Percentiles rank a stretch among this genome's conserved stretches.
Evolutionary conservation across 2,888 invertebrate species (phyloP).

Genomic region (Chloromyia formosa): DNA sequence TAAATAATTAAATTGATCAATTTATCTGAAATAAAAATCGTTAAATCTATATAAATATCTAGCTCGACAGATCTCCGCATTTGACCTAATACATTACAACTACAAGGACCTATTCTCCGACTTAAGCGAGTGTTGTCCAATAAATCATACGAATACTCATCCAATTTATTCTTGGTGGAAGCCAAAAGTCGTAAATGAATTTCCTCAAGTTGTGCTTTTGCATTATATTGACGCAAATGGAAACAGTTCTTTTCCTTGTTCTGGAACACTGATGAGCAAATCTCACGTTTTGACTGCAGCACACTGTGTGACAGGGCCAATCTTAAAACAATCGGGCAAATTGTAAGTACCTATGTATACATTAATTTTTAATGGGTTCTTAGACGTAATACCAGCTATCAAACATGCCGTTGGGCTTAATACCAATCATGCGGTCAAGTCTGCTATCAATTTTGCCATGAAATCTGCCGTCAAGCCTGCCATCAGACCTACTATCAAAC

Average conservation of each 20-base stretch:
- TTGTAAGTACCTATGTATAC: slow-evolving; percentile 67
- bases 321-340: slow-evolving; percentile 65
- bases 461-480: too few species aligned
- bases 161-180: background rate
- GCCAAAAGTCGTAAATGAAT: background rate
- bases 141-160: too few species aligned
- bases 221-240: slow-evolving; percentile 2
- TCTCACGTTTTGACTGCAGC: slow-evolving; percentile 71
- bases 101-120: background rate
- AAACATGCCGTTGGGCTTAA: too few species aligned
- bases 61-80: too few species aligned
- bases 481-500: too few species aligned
- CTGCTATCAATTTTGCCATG: too few species aligned
- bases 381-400: too few species aligned
- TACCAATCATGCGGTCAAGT: too few species aligned
- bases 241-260: background rate
- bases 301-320: slow-evolving; percentile 69
- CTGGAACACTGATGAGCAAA: slow-evolving; percentile 55
- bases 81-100: background rate
- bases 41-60: too few species aligned
- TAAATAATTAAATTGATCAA: too few species aligned
- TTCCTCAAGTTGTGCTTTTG: background rate
- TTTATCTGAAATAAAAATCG: too few species aligned
- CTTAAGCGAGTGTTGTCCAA: background rate
- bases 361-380: too few species aligned